Base-by-base conservation (phyloP, 1,140 invertebrate genomes). In the Drosophila eugracilis region DNA sequence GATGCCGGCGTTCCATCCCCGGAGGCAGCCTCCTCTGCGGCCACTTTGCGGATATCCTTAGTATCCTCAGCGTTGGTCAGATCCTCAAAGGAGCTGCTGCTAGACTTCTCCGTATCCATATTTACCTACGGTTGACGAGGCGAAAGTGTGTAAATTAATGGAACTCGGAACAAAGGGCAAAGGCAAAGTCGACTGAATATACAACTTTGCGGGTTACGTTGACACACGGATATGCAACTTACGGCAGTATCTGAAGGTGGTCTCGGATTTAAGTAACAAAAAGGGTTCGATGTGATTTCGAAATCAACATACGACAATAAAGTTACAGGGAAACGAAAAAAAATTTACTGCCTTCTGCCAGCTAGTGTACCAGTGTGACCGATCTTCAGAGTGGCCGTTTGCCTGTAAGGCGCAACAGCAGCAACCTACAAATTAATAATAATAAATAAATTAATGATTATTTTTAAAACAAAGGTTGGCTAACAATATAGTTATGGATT, bases 41-140 rank as follows among this genome's bases (percentile, higher is more conserved):
- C 30, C 36, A 72, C 63, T 24, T 57, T 53, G 14, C 81, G 77
- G 17, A 88, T 62, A 36, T 86, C 81, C 22, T 81, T 69, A 14
- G 81, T 76, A 24, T 91, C 91, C 53, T 91, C 90, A 22, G 89
- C 65, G 48, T 89, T 91, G 15, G 90, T 80, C 10, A 91, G 76
- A 41, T 91, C 91, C 53, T 92, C 91, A 26, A 92, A 91, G 10
- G 91, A 91, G 58, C 90, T 92, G 54, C 78, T 92, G 54, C 90
- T 92, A 9, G 91, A 91, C 69, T 91, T 92, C 59, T 90, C 89
- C 26, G 84, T 73, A 55, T 91, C 91, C 91, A 92, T 92, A 14
- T 28, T 80, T 47, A 66, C 24, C 75, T 86, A 57, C 9, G 21
- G 17, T 14, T n/a, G 14, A 26, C 4, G 15, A 22, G 22, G 12